Evolutionary conservation across 2,888 invertebrate genomes (phyloP), one percentile per base, ranked within the genome.

Genomic region (Cheiracanthium punctorium): DNA sequence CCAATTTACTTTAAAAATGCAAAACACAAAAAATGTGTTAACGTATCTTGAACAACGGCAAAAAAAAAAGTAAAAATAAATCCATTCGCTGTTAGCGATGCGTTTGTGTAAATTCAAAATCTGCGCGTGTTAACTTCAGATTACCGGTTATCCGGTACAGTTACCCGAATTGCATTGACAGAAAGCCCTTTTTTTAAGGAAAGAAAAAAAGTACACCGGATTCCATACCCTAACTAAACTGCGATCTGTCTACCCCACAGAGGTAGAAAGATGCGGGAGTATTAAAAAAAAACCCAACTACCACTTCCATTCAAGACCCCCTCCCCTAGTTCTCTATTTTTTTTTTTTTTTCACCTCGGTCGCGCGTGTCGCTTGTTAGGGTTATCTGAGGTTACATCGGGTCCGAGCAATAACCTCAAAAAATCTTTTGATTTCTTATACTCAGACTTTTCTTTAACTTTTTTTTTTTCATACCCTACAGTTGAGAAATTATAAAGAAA

Each of bases 381-480:
- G 84, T 84, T 79, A 76, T 64, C 58, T 33, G 72, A 52, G 77
- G 84, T 84, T 84, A 74, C 32, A 58, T 69, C 67, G 33, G 67
- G 69, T 70, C 71, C 65, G 84, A 79, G 58, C 84, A 74, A 79
- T 79, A 84, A 84, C 84, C 84, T 69, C 81, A 64, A 69, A 74
- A 75, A 64, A 41, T 64, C 65, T 20, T 29, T 75, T 48, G 33
- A 76, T 29, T 28, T 64, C 76, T 76, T 82, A 43, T 71, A 65
- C 48, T 52, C 74, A 65, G 58, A 71, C 82, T 58, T 43, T 72
- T 74, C 72, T 77, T 70, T 43, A 43, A 43, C 33, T 72, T 82
- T 82, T 77, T 82, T n/a, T n/a, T 64, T 58, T n/a, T 65, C 17
- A 64, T 65, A 37, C 24, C 32, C 76, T 65, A 4, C 72, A 14